phyloP scores from a whole-genome alignment of 2,797 vertebrate species.

The Poecilia velifera region DNA sequence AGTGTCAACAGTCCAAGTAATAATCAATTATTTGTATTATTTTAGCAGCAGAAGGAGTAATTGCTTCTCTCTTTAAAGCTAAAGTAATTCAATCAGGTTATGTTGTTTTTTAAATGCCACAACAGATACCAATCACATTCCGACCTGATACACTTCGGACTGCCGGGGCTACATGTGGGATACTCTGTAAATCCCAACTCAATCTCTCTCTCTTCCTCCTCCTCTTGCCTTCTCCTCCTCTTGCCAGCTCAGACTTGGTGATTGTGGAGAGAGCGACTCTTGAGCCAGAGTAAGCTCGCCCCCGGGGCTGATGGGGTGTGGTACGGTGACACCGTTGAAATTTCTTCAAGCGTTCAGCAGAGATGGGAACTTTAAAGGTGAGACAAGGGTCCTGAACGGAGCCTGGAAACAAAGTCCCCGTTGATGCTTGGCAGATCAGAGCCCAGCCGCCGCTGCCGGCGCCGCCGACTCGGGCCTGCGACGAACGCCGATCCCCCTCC shows the following conservation, averaged over 20 bases:
- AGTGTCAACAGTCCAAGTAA: not conserved
- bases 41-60: not conserved
- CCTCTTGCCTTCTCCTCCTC: slow-evolving; percentile 32
- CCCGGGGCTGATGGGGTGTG: slow-evolving; percentile 56
- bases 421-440: slow-evolving; percentile 58
- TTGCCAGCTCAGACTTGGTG: slow-evolving; percentile 52
- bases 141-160: slow-evolving; percentile 31
- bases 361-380: slow-evolving; percentile 33
- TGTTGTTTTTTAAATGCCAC: not conserved
- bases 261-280: slow-evolving; percentile 68
- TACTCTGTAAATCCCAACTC: slow-evolving; percentile 58
- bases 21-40: not conserved
- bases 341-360: slow-evolving; percentile 51
- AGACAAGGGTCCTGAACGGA: slow-evolving; percentile 40
- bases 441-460: slow-evolving; percentile 22
- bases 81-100: not conserved
- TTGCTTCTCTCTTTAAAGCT: not conserved
- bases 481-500: slow-evolving; percentile 43
- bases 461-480: slow-evolving; percentile 37
- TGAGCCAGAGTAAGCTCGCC: slow-evolving; percentile 63
- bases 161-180: slow-evolving; percentile 43
- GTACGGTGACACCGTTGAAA: slow-evolving; percentile 62
- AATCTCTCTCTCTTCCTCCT: slow-evolving; percentile 35
- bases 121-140: not conserved
- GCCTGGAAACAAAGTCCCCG: slow-evolving; percentile 16